These are phyloP conservation scores for Hypothenemus hampei DNA, from an alignment of 1,140 invertebrate genomes.

Conservation along the genomic window DNA sequence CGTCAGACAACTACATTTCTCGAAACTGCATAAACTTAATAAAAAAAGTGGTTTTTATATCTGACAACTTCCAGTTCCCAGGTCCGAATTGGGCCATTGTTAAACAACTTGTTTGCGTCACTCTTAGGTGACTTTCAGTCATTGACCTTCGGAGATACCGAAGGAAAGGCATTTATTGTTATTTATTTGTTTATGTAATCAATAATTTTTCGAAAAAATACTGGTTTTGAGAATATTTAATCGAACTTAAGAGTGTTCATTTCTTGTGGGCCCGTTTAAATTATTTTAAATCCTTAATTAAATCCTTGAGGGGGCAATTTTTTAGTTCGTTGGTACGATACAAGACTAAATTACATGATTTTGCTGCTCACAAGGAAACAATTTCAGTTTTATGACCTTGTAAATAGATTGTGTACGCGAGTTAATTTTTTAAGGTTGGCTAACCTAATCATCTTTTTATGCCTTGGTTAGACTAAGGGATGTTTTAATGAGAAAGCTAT, in stretches of 20 bases:
- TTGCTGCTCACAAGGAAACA: slow-evolving; percentile 7
- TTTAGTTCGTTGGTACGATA: not conserved
- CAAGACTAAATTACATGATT: not conserved
- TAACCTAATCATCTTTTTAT: no score
- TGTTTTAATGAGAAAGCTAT: no score
- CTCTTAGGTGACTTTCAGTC: slow-evolving; percentile 22
- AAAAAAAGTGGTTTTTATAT: slow-evolving; percentile 21
- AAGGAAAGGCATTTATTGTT: not conserved
- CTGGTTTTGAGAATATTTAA: not conserved
- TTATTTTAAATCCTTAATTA: not conserved
- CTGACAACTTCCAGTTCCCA: slow-evolving; percentile 19
- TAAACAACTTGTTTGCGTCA: slow-evolving; percentile 21
- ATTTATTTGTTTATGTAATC: slow-evolving; percentile 17
- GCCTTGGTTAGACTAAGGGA: no score
- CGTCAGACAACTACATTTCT: no score
- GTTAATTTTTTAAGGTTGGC: no score
- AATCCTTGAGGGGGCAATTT: slow-evolving; percentile 1
- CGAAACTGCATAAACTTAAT: slow-evolving; percentile 15
- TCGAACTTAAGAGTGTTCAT: not conserved
- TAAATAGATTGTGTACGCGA: not conserved
- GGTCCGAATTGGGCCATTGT: slow-evolving; percentile 23
- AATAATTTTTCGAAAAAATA: slow-evolving; percentile 14
- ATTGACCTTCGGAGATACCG: slow-evolving; percentile 17
- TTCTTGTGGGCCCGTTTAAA: not conserved
- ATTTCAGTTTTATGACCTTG: slow-evolving; percentile 10